Evolutionary conservation across 2,113 vertebrate genomes (phyloP), one percentile per base, ranked within the genome.

Genomic region (Tylochromis polylepis): DNA sequence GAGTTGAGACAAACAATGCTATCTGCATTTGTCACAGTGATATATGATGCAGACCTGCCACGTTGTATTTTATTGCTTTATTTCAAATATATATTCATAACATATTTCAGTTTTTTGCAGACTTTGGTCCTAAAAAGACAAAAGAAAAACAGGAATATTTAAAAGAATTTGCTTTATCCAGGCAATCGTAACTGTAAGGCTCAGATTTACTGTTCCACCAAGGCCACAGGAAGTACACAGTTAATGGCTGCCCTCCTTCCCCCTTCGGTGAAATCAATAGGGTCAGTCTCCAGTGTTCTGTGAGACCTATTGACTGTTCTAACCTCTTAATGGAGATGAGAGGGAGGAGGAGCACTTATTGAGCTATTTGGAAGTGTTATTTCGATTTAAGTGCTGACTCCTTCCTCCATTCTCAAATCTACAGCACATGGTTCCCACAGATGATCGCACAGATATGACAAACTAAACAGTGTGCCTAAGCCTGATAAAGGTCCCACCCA

Each of bases 321-420:
- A 94, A 95, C 91, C 94, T 93, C 91, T 91, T 95, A 95, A 95
- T 96, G 94, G 95, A 94, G 92, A 93, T 90, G 89, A 93, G 85
- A 94, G 85, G 94, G 91, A 95, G 94, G 94, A 93, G 91, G 86
- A 94, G 92, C 94, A 94, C 95, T 95, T 95, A 94, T 85, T 89
- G 88, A 95, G 90, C 94, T 91, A 94, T 96, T 95, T 93, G 90
- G 84, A 95, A 83, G 89, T 92, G 92, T 90, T 91, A 85, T 79
- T 93, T 90, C 81, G 60, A 94, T 93, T 93, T 53, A 90, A 60
- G 80, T 85, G 89, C 56, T n/a, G 22, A 84, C 58, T 81, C 77
- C 86, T 79, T 31, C 70, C 70, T 86, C 60, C 65, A n/a, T 84
- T 41, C 24, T 22, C 65, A 83, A 88, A 80, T 60, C 79, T 81